A percentile compares a stretch with the other conserved stretches of the same genome.
Evolutionary conservation across 2,888 invertebrate genomes (phyloP).

Genomic region (Ornithoptera alexandrae): DNA sequence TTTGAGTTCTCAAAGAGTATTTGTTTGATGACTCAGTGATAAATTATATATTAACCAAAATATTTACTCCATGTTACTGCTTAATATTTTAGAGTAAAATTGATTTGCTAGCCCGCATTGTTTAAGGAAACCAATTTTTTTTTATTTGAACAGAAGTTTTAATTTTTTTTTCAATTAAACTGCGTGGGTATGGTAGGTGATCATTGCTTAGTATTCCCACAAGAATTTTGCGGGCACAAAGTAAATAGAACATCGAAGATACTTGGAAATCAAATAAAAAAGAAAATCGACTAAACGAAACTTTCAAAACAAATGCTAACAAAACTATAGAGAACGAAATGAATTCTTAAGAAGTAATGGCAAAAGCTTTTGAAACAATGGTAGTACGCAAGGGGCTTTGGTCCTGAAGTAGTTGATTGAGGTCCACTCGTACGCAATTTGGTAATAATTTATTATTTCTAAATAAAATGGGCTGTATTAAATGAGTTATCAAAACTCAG

Average conservation of each 20-base stretch:
- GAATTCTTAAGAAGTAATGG: constrained; percentile 59
- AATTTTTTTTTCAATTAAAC: no score
- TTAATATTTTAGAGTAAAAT: no score
- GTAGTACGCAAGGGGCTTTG: constrained; percentile 6
- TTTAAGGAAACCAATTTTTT: no score
- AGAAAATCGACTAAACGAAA: constrained; percentile 55
- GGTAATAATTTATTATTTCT: constrained; percentile 2
- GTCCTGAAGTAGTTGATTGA: constrained; percentile 22
- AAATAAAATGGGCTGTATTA: constrained; percentile 6
- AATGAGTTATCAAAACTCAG: neutral
- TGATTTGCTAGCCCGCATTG: no score
- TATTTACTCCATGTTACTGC: no score
- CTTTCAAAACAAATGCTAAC: constrained; percentile 63
- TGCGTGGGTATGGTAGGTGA: neutral
- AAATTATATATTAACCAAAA: no score
- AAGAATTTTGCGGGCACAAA: constrained; percentile 11
- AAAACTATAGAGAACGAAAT: constrained; percentile 62
- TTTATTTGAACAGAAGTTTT: no score
- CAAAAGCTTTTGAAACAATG: constrained; percentile 62
- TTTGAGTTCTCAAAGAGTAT: no score
- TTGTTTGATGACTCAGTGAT: no score
- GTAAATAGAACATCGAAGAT: constrained; percentile 54
- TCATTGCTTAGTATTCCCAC: neutral
- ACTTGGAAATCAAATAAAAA: constrained; percentile 41
- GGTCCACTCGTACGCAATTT: constrained; percentile 14